Percentiles rank a stretch among this genome's conserved stretches.
Evolutionary conservation across 2,888 invertebrate species (phyloP).

Genomic region (Strigamia transsilvanica): DNA sequence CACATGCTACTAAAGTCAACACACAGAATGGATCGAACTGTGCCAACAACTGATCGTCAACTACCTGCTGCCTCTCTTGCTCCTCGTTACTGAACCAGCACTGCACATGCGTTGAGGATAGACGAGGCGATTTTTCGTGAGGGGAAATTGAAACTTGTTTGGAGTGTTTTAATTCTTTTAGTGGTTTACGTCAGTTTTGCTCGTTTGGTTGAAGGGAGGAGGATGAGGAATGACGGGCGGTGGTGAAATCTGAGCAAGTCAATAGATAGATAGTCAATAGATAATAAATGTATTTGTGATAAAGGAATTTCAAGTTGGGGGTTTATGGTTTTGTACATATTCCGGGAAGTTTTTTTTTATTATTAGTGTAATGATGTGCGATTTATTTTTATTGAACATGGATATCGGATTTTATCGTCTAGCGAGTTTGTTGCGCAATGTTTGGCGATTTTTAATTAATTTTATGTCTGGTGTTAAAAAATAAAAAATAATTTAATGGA

Average conservation of each 20-base stretch:
- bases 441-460: no score
- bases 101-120: background rate
- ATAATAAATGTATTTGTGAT: background rate
- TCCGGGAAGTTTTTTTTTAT: background rate
- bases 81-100: background rate
- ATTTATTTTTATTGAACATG: background rate
- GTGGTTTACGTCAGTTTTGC: background rate
- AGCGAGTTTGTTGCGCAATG: no score
- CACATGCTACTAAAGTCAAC: constrained; percentile 30
- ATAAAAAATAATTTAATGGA: no score
- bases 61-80: background rate
- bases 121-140: background rate
- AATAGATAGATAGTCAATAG: background rate
- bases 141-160: background rate
- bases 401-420: background rate
- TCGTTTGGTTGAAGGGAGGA: background rate
- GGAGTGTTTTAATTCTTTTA: background rate
- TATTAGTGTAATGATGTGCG: background rate
- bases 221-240: background rate
- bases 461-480: no score
- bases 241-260: background rate
- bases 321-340: background rate
- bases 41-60: constrained; percentile 8
- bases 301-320: background rate
- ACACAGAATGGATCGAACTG: background rate